Evolutionary conservation across 1,140 invertebrate species (phyloP).

Genomic region (Dinoponera quadriceps): DNA sequence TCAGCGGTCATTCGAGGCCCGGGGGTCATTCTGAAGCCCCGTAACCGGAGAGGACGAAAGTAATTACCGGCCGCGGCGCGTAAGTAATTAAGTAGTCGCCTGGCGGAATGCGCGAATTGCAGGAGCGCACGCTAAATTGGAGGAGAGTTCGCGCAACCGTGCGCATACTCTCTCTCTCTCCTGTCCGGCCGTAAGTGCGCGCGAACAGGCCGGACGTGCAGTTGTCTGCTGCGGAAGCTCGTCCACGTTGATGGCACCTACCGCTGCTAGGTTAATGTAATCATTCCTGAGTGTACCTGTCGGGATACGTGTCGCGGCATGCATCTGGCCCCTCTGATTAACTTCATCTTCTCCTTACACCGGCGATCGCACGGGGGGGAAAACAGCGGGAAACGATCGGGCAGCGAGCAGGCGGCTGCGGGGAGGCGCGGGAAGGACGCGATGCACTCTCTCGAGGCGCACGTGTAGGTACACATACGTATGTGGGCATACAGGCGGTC

Average conservation of each 20-base stretch:
- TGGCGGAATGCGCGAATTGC: slow-evolving; percentile 67
- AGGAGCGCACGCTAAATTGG: slow-evolving; percentile 68
- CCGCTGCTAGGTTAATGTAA: slow-evolving; percentile 66
- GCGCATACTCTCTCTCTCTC: not conserved
- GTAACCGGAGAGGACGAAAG: slow-evolving; percentile 68
- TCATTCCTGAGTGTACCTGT: slow-evolving; percentile 65
- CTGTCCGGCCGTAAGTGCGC: not conserved
- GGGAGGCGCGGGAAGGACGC: not conserved
- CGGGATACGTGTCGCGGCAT: slow-evolving; percentile 66
- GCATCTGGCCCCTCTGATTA: slow-evolving; percentile 64
- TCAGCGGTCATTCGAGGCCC: slow-evolving; percentile 67
- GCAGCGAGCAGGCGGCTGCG: not conserved
- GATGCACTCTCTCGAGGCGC: slow-evolving; percentile 36
- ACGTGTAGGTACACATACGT: slow-evolving; percentile 57
- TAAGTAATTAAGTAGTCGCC: slow-evolving; percentile 74
- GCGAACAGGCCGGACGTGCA: slow-evolving; percentile 12
- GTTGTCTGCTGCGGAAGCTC: slow-evolving; percentile 29
- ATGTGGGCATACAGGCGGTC: slow-evolving; percentile 33
- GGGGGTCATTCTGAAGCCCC: slow-evolving; percentile 34
- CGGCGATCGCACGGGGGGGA: slow-evolving; percentile 18
- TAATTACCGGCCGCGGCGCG: slow-evolving; percentile 72
- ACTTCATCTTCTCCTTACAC: slow-evolving; percentile 61
- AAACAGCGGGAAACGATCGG: not conserved
- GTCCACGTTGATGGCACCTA: slow-evolving; percentile 58
- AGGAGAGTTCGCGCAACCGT: slow-evolving; percentile 52